Percentiles rank a stretch among this genome's conserved stretches.
Conservation (phyloP, 2,113 vertebrate species). For the Periophthalmus modestus region DNA sequence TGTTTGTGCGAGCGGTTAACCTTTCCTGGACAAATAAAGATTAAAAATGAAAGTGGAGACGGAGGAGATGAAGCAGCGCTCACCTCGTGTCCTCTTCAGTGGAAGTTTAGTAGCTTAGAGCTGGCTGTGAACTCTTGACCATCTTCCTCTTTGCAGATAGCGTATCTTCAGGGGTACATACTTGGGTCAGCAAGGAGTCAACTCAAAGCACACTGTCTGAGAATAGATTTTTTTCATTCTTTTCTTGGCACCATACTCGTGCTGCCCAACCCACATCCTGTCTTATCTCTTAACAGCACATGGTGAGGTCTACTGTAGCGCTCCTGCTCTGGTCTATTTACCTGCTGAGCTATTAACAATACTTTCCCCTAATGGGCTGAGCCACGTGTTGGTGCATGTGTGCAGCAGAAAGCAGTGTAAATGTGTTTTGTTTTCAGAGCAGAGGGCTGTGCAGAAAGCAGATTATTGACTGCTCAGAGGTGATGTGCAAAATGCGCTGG, state of each 20-base stretch:
- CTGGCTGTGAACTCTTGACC: slow-evolving; percentile 54
- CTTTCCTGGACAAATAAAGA: slow-evolving; percentile 52
- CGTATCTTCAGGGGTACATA: slow-evolving; percentile 56
- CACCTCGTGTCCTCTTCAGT: slow-evolving; percentile 28
- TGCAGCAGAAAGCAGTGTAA: slow-evolving; percentile 6
- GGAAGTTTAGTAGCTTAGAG: slow-evolving; percentile 39
- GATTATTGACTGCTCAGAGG: slow-evolving; percentile 34
- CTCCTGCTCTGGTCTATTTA: slow-evolving; percentile 43
- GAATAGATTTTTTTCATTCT: slow-evolving; percentile 11
- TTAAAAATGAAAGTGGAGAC: slow-evolving; percentile 43
- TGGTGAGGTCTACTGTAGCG: slow-evolving; percentile 25
- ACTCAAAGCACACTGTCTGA: slow-evolving; percentile 43
- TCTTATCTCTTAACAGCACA: slow-evolving; percentile 66
- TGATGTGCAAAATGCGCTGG: slow-evolving; percentile 14
- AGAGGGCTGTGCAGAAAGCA: slow-evolving; percentile 19
- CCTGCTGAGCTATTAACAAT: slow-evolving; percentile 50
- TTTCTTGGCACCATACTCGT: slow-evolving; percentile 3
- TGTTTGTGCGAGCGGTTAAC: slow-evolving; percentile 46
- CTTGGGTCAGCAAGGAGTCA: slow-evolving; percentile 53
- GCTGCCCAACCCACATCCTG: slow-evolving; percentile 34
- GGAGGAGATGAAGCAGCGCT: slow-evolving; percentile 28
- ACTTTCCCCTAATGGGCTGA: slow-evolving; percentile 19
- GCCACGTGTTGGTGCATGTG: slow-evolving; percentile 19
- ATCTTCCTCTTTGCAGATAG: slow-evolving; percentile 63
- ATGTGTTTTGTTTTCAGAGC: slow-evolving; percentile 31